A percentile compares a stretch with the other conserved stretches of the same genome.
phyloP scores from a whole-genome alignment of 1,140 invertebrate species.

The Saccostrea cuccullata region DNA sequence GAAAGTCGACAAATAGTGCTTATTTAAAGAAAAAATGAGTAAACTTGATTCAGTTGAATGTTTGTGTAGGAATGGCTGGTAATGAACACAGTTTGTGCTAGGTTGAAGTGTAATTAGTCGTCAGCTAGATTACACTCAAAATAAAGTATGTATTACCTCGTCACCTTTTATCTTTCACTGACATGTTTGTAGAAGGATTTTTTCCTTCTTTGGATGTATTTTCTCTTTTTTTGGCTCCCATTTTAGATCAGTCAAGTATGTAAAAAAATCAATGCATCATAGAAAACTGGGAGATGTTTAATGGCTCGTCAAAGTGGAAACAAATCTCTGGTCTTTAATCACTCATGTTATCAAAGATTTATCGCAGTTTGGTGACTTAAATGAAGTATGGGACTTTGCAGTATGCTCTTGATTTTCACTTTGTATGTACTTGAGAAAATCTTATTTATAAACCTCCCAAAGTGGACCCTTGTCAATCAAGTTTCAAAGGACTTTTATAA shows the following conservation, averaged over 20 bases:
- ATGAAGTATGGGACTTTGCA: conserved; percentile 26
- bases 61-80: not conserved
- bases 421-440: conserved; percentile 22
- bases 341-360: conserved; percentile 29
- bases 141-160: conserved; percentile 5
- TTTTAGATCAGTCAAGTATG: conserved; percentile 37
- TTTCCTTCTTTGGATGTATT: conserved; percentile 10
- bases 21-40: not conserved
- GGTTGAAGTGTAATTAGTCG: conserved; percentile 5
- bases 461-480: conserved; percentile 21
- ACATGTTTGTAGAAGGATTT: conserved; percentile 9
- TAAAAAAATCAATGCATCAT: conserved; percentile 38
- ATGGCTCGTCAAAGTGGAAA: conserved; percentile 32
- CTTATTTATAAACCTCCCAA: conserved; percentile 10
- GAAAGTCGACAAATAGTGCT: not conserved
- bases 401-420: conserved; percentile 19
- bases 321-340: conserved; percentile 33
- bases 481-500: not conserved
- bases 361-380: conserved; percentile 21
- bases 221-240: conserved; percentile 1
- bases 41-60: conserved; percentile 9
- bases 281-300: conserved; percentile 31
- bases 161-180: not conserved
- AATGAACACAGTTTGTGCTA: conserved; percentile 1
- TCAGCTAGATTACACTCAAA: not conserved